Evolutionary conservation across 2,113 vertebrate species (phyloP).

Genomic region (Charadrius vociferus): DNA sequence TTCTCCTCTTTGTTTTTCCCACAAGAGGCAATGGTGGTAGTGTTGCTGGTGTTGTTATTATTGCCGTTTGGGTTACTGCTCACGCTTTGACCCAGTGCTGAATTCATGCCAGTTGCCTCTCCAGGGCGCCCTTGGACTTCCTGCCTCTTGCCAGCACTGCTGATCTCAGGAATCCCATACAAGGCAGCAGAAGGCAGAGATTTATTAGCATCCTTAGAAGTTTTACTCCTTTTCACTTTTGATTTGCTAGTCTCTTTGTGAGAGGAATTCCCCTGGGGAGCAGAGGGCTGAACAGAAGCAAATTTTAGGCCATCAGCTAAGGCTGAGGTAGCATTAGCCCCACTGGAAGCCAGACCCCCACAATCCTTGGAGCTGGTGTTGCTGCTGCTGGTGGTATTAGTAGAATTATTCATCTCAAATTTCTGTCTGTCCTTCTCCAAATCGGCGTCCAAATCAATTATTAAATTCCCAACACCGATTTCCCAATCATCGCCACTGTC

Average conservation of each 20-base stretch:
- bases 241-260: conserved; percentile 93
- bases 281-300: conserved; percentile 85
- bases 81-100: conserved; percentile 83
- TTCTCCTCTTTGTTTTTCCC: conserved; percentile 91
- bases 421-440: conserved; percentile 93
- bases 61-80: conserved; percentile 76
- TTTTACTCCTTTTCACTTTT: conserved; percentile 92
- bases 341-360: conserved; percentile 82
- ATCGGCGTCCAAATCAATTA: conserved; percentile 94
- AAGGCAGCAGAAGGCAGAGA: conserved; percentile 84
- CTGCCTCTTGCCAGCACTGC: conserved; percentile 85
- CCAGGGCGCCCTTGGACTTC: conserved; percentile 92
- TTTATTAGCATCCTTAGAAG: conserved; percentile 89
- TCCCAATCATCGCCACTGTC: conserved; percentile 91
- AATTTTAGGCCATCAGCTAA: conserved; percentile 90
- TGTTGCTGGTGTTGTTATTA: conserved; percentile 71
- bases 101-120: conserved; percentile 88
- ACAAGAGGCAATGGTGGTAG: conserved; percentile 78
- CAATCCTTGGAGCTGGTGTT: conserved; percentile 84
- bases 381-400: conserved; percentile 75
- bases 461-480: conserved; percentile 88
- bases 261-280: conserved; percentile 86
- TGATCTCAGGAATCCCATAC: conserved; percentile 89
- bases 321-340: conserved; percentile 81
- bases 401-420: conserved; percentile 93